phyloP scores from a whole-genome alignment of 2,888 invertebrate genomes.

The Agrochola circellaris region DNA sequence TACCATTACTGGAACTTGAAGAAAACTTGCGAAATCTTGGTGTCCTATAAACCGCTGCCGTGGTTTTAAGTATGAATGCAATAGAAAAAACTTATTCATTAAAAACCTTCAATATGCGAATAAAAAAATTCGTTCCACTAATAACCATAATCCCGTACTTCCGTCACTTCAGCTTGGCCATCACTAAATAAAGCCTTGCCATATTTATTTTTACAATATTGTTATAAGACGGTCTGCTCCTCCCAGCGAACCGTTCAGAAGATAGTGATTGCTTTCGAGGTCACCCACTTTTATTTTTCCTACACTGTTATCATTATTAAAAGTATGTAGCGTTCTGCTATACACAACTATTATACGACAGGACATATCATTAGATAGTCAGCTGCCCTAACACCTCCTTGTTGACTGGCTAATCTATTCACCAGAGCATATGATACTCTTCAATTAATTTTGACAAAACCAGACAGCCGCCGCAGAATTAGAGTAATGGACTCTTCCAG shows the following conservation, averaged over 20 bases:
- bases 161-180: constrained; percentile 11
- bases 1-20: not conserved
- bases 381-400: not conserved
- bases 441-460: not conserved
- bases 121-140: constrained; percentile 6
- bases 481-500: not conserved
- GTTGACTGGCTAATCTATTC: not conserved
- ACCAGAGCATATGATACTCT: not conserved
- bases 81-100: not conserved
- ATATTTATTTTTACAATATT: constrained; percentile 36
- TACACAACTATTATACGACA: not conserved
- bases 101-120: constrained; percentile 7
- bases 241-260: constrained; percentile 57
- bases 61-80: not conserved
- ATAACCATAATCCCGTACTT: constrained; percentile 23
- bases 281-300: constrained; percentile 71
- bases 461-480: not conserved
- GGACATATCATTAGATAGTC: not conserved
- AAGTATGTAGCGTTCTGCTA: constrained; percentile 18
- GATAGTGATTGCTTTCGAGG: constrained; percentile 73
- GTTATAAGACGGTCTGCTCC: constrained; percentile 19
- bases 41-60: no score
- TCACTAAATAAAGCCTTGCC: constrained; percentile 27
- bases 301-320: constrained; percentile 59
- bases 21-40: not conserved